Percentiles rank a stretch among this genome's conserved stretches.
Evolutionary conservation across 2,797 vertebrate species (phyloP).

Genomic region (Tapera naevia): DNA sequence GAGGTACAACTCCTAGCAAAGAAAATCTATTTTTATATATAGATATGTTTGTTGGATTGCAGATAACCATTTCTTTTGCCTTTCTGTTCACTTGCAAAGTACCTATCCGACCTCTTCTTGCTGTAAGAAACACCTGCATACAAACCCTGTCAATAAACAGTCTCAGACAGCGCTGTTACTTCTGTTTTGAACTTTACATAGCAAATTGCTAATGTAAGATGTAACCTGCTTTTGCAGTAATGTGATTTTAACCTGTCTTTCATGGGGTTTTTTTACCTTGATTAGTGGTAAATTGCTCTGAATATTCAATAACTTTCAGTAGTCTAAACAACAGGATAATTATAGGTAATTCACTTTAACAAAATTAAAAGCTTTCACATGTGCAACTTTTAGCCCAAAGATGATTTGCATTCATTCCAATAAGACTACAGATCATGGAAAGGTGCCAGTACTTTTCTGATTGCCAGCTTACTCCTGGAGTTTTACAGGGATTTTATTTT

Average conservation of each 20-base stretch:
- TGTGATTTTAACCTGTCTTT: constrained; percentile 26
- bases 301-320: constrained; percentile 58
- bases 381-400: constrained; percentile 33
- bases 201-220: neutral
- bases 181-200: neutral
- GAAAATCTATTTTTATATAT: no score
- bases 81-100: neutral
- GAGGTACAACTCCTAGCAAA: neutral
- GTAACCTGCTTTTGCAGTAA: neutral
- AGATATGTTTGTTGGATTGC: neutral
- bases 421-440: constrained; percentile 19
- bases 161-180: neutral
- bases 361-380: constrained; percentile 71
- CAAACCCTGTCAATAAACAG: neutral
- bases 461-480: constrained; percentile 26
- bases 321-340: constrained; percentile 65
- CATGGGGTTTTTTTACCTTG: neutral
- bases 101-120: neutral
- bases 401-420: constrained; percentile 57
- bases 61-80: neutral
- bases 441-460: constrained; percentile 38
- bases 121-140: neutral
- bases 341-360: constrained; percentile 54
- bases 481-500: constrained; percentile 28
- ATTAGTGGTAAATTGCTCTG: constrained; percentile 23